These are phyloP conservation scores for Temnothorax nylanderi DNA, from an alignment of 1,140 invertebrate genomes.

Conservation along the genomic window DNA sequence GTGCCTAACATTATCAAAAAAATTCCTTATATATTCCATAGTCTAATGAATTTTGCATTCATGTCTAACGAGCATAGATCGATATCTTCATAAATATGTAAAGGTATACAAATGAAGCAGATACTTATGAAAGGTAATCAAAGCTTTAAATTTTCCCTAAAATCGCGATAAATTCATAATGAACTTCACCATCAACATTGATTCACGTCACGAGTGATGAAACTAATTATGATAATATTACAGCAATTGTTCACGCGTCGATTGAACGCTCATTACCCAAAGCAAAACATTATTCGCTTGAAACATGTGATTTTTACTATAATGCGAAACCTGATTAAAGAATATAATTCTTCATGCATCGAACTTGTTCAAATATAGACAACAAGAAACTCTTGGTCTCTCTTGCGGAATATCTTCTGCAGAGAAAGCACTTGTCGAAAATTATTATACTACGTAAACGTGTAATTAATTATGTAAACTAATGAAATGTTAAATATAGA, in stretches of 20 bases:
- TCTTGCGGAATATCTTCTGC: background rate
- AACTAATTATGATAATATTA: conserved; percentile 18
- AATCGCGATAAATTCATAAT: conserved; percentile 17
- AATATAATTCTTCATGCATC: conserved; percentile 69
- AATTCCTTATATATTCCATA: background rate
- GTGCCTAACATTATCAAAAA: background rate
- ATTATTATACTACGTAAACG: background rate
- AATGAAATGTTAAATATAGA: background rate
- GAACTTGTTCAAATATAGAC: background rate
- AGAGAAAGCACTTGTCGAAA: background rate
- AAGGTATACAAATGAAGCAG: background rate
- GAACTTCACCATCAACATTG: background rate
- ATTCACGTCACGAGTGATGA: background rate
- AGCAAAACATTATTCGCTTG: background rate
- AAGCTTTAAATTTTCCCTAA: conserved; percentile 19
- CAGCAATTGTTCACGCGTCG: background rate
- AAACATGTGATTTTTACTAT: background rate
- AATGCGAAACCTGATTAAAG: background rate
- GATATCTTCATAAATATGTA: background rate
- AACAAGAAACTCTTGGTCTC: background rate
- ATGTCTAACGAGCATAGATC: background rate
- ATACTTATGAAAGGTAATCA: conserved; percentile 21
- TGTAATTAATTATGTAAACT: background rate
- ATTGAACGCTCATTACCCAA: background rate
- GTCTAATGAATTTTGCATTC: background rate